phyloP scores from a whole-genome alignment of 2,113 vertebrate species.

The Ibidorhyncha struthersii region DNA sequence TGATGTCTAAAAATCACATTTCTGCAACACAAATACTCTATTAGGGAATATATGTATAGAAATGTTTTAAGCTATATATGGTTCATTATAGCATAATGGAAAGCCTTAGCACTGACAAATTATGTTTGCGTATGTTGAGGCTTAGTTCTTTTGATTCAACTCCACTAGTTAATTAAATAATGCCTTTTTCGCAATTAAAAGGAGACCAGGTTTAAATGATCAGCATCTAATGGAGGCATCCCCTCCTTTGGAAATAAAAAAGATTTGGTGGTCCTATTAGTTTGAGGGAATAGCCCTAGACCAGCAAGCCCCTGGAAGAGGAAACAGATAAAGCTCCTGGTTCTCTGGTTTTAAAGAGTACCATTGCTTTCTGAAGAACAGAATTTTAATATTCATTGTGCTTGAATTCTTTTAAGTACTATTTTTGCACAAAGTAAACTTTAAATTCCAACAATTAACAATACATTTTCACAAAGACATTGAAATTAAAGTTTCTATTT shows the following conservation, averaged over 20 bases:
- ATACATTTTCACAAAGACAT: neutral
- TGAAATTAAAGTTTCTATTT: neutral
- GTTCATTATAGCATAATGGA: neutral
- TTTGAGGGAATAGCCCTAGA: neutral
- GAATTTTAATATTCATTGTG: neutral
- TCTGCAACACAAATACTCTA: neutral
- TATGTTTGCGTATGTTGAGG: neutral
- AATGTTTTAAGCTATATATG: neutral
- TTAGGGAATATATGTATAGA: neutral
- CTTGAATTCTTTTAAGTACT: neutral
- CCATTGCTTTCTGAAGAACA: neutral
- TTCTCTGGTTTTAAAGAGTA: neutral
- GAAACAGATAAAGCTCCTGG: neutral
- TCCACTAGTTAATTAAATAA: neutral
- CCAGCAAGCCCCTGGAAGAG: neutral
- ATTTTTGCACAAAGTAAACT: neutral
- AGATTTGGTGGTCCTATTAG: neutral
- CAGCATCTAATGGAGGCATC: neutral
- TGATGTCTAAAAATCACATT: neutral
- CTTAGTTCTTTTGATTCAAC: neutral
- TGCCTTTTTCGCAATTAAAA: neutral
- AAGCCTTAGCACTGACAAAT: neutral
- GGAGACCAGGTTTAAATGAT: neutral
- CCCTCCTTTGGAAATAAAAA: neutral
- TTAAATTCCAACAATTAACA: neutral